Percentiles rank a stretch among this genome's conserved stretches.
phyloP scores from a whole-genome alignment of 2,888 invertebrate species.

The Cyclophora punctaria region DNA sequence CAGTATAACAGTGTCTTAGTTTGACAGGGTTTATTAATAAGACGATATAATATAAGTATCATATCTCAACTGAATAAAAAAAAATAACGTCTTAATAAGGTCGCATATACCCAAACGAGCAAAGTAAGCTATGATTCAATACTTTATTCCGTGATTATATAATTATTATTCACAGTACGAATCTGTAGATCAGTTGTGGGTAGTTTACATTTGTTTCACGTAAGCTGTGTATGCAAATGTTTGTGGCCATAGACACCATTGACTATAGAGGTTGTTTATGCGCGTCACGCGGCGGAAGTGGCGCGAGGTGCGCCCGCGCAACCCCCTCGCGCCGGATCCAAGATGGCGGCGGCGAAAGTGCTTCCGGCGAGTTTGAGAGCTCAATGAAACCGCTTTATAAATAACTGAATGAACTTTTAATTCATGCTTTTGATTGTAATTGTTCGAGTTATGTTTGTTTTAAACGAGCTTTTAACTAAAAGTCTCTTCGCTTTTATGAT shows the following conservation, averaged over 20 bases:
- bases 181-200: slow-evolving; percentile 7
- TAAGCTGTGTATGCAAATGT: slow-evolving; percentile 64
- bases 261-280: slow-evolving; percentile 55
- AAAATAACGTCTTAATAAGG: too few relatives aligned
- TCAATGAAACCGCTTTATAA: slow-evolving; percentile 57
- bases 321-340: slow-evolving; percentile 65
- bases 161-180: not conserved
- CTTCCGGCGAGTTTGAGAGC: slow-evolving; percentile 64
- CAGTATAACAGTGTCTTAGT: too few relatives aligned
- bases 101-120: too few relatives aligned
- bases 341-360: slow-evolving; percentile 73
- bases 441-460: slow-evolving; percentile 3
- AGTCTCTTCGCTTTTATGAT: too few relatives aligned
- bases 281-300: slow-evolving; percentile 69
- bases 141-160: too few relatives aligned
- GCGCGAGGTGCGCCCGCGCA: slow-evolving; percentile 63
- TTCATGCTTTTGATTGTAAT: slow-evolving; percentile 3
- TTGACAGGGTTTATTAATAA: too few relatives aligned
- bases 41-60: too few relatives aligned
- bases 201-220: slow-evolving; percentile 55
- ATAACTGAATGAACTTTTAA: slow-evolving; percentile 34
- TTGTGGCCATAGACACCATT: slow-evolving; percentile 44
- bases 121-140: too few relatives aligned
- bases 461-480: slow-evolving; percentile 2
- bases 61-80: too few relatives aligned